phyloP scores from a whole-genome alignment of 2,113 vertebrate species.

The Apodemus sylvaticus region DNA sequence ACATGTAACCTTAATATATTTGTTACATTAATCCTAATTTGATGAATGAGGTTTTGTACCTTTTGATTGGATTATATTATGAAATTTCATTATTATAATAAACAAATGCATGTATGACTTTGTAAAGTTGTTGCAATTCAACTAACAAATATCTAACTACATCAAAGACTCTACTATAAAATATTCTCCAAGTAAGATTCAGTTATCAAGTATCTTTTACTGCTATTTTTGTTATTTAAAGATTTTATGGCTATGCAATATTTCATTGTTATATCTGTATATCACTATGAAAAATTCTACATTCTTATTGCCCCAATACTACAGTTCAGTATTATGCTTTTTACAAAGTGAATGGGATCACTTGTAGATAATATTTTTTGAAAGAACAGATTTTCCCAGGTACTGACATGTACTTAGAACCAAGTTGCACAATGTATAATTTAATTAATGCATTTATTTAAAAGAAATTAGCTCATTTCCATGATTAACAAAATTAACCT shows the following conservation, averaged over 20 bases:
- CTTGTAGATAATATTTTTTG: neutral
- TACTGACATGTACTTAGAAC: conserved; percentile 7
- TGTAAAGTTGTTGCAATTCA: conserved; percentile 34
- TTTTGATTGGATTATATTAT: conserved; percentile 2
- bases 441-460: conserved; percentile 38
- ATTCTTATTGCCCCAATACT: neutral
- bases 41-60: conserved; percentile 25
- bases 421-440: conserved; percentile 28
- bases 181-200: conserved; percentile 44
- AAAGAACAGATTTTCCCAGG: conserved; percentile 52
- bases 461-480: conserved; percentile 47
- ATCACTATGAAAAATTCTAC: conserved; percentile 7
- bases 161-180: conserved; percentile 41
- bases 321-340: conserved; percentile 14
- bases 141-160: neutral
- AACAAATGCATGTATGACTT: conserved; percentile 38
- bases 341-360: conserved; percentile 30
- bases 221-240: conserved; percentile 22
- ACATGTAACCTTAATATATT: conserved; percentile 14
- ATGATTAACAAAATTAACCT: conserved; percentile 60
- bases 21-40: conserved; percentile 49
- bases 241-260: neutral
- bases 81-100: conserved; percentile 40
- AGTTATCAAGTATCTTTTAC: conserved; percentile 22
- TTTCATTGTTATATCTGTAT: conserved; percentile 26